Evolutionary conservation across 2,888 invertebrate species (phyloP).

Genomic region (Andrena marginata): DNA sequence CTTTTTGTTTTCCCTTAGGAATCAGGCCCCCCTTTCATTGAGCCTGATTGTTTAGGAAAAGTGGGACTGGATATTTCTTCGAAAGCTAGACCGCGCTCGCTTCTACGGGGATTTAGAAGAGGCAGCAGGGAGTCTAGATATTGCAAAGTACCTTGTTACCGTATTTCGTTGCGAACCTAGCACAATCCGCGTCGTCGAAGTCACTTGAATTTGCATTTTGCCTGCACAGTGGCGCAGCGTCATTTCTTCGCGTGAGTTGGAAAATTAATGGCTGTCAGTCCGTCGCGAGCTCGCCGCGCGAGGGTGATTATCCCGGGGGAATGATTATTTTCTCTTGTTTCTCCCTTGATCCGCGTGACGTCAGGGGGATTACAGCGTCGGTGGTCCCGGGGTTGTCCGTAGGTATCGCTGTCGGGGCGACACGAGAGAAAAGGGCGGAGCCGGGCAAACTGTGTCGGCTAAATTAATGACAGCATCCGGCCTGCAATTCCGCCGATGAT

Average conservation of each 20-base stretch:
- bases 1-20: too few relatives aligned
- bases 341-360: conserved; percentile 8
- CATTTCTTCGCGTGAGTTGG: not conserved
- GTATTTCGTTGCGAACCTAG: too few relatives aligned
- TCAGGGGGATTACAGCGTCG: conserved; percentile 22
- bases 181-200: not conserved
- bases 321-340: conserved; percentile 18
- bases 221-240: not conserved
- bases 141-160: too few relatives aligned
- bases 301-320: conserved; percentile 13
- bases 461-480: conserved; percentile 44
- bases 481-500: conserved; percentile 27
- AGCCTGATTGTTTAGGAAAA: too few relatives aligned
- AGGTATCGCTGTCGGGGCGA: not conserved
- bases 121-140: too few relatives aligned
- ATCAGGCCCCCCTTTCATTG: too few relatives aligned
- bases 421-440: conserved; percentile 20
- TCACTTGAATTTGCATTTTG: not conserved
- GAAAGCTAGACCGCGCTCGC: too few relatives aligned
- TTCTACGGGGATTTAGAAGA: too few relatives aligned
- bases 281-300: not conserved
- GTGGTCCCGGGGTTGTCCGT: not conserved
- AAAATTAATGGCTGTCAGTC: conserved; percentile 14
- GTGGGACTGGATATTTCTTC: too few relatives aligned
- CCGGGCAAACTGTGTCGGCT: conserved; percentile 20